Conservation (phyloP, 2,113 vertebrate species). For the Periophthalmodon schlosseri region DNA sequence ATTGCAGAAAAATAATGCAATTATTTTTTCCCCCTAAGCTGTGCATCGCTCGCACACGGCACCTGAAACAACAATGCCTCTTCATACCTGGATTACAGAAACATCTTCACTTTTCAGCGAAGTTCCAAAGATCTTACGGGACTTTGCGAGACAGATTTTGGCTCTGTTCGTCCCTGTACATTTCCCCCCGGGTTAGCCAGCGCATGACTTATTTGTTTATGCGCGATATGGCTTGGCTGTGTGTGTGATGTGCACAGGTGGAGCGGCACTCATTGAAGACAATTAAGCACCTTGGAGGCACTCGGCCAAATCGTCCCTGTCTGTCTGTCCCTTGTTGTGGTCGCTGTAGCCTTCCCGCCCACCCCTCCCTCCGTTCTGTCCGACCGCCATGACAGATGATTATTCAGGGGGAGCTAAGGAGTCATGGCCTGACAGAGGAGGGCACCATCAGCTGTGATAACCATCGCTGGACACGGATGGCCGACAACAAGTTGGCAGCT, state of each 20-base stretch:
- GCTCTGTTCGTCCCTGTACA: conserved; percentile 18
- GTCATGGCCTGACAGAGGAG: conserved; percentile 66
- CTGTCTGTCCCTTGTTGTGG: not conserved
- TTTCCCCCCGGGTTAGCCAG: conserved; percentile 2
- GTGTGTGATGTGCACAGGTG: conserved; percentile 71
- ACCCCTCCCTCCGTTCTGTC: conserved; percentile 10
- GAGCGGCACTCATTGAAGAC: conserved; percentile 72
- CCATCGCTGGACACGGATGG: conserved; percentile 58
- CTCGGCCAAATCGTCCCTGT: conserved; percentile 67
- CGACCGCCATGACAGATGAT: conserved; percentile 58
- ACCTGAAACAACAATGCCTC: not conserved
- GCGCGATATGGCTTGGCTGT: conserved; percentile 62
- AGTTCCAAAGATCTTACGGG: not conserved
- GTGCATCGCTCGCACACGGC: not conserved
- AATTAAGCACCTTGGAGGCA: conserved; percentile 77
- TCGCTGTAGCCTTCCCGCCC: conserved; percentile 20
- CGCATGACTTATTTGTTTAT: conserved; percentile 64
- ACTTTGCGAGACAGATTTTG: not conserved
- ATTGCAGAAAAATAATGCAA: not conserved
- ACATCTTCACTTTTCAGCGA: not conserved
- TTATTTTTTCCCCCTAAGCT: not conserved
- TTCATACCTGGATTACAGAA: not conserved
- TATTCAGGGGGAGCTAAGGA: conserved; percentile 58
- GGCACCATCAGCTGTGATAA: conserved; percentile 65
- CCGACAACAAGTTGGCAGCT: conserved; percentile 61